These are phyloP conservation scores for Yponomeuta plumbellus DNA, from an alignment of 2,888 invertebrate species.

Conservation along the genomic window DNA sequence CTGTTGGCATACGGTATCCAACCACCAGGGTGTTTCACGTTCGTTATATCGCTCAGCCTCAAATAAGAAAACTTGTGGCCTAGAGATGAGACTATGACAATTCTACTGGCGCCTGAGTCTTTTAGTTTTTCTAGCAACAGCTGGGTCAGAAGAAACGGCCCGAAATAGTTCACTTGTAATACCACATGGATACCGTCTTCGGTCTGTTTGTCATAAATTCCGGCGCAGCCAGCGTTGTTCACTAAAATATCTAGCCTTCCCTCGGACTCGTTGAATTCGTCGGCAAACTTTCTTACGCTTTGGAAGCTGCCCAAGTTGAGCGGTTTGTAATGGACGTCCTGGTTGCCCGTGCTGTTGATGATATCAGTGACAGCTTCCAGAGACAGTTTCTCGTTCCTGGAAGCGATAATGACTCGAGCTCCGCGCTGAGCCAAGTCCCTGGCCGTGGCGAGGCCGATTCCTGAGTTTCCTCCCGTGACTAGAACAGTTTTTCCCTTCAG, in stretches of 20 bases:
- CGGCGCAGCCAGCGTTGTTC: conserved; percentile 78
- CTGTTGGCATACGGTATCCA: conserved; percentile 61
- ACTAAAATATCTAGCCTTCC: conserved; percentile 77
- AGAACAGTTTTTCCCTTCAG: conserved; percentile 78
- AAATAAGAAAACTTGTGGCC: conserved; percentile 64
- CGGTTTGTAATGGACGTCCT: conserved; percentile 77
- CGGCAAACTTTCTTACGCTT: conserved; percentile 77
- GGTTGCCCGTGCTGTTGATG: conserved; percentile 81
- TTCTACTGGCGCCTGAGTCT: conserved; percentile 55
- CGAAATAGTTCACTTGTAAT: conserved; percentile 83
- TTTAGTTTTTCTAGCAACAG: conserved; percentile 71
- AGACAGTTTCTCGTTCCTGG: conserved; percentile 83
- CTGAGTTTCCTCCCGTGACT: conserved; percentile 88
- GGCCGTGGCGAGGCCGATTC: conserved; percentile 88
- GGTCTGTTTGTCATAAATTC: conserved; percentile 49
- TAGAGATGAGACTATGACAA: conserved; percentile 61
- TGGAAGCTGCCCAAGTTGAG: conserved; percentile 70
- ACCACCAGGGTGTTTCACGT: conserved; percentile 34
- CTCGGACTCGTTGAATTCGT: conserved; percentile 69
- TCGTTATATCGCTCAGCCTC: conserved; percentile 41
- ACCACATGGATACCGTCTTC: conserved; percentile 78
- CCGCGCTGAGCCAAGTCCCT: conserved; percentile 81
- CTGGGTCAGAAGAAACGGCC: conserved; percentile 83
- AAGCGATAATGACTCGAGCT: conserved; percentile 84
- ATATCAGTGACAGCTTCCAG: conserved; percentile 82